These are phyloP conservation scores for Dicycla oo DNA, from an alignment of 2,888 invertebrate species.

Conservation along the genomic window DNA sequence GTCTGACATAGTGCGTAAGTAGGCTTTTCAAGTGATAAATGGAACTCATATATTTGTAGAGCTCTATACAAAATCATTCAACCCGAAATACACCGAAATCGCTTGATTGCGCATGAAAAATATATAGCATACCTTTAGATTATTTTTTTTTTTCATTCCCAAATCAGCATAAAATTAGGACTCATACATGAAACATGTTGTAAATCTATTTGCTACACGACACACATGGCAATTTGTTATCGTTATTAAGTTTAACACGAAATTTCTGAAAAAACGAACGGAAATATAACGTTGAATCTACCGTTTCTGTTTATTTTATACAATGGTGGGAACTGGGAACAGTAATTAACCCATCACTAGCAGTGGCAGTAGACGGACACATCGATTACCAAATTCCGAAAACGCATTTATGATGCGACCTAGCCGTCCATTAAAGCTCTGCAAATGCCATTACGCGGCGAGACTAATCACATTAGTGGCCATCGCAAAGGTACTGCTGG, in stretches of 20 bases:
- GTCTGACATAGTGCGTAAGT: constrained; percentile 54
- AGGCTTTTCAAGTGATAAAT: constrained; percentile 46
- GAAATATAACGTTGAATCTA: constrained; percentile 24
- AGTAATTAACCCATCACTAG: constrained; percentile 59
- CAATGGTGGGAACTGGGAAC: constrained; percentile 21
- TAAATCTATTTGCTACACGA: constrained; percentile 28
- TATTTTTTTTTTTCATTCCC: constrained; percentile 24
- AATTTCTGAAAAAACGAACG: constrained; percentile 22
- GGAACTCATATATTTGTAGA: constrained; percentile 43
- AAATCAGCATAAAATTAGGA: constrained; percentile 49
- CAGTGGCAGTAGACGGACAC: constrained; percentile 54
- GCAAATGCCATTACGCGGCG: constrained; percentile 79
- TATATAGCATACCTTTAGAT: constrained; percentile 22
- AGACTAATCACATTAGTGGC: constrained; percentile 86
- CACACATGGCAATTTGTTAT: constrained; percentile 39
- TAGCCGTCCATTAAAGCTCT: constrained; percentile 79
- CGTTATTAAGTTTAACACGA: constrained; percentile 25
- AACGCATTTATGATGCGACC: constrained; percentile 72
- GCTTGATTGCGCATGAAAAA: constrained; percentile 45
- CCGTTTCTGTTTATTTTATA: constrained; percentile 32
- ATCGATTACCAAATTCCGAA: constrained; percentile 73
- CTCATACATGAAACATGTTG: constrained; percentile 37
- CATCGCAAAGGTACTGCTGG: constrained; percentile 81
- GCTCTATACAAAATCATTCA: constrained; percentile 45
- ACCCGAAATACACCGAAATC: constrained; percentile 32